Evolutionary conservation across 2,797 vertebrate species (phyloP).

Genomic region (Myripristis jacobus): DNA sequence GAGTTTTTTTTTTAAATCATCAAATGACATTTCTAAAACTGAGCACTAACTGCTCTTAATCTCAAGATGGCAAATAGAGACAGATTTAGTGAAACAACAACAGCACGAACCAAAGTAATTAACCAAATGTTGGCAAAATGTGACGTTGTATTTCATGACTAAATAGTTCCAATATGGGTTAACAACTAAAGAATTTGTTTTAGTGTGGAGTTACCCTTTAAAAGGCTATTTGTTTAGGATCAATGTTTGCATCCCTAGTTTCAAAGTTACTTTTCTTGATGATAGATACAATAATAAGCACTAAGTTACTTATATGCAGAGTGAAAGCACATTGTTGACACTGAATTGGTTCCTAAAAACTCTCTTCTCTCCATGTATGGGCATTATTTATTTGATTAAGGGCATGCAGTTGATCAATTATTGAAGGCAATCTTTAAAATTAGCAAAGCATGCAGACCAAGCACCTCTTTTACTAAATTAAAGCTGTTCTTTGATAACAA

Average conservation of each 20-base stretch:
- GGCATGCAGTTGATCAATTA: constrained; percentile 13
- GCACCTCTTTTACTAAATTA: constrained; percentile 18
- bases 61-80: too few species aligned
- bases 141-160: too few species aligned
- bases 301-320: not conserved
- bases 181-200: too few species aligned
- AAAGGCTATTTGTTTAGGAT: not conserved
- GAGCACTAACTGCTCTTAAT: too few species aligned
- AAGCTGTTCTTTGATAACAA: constrained; percentile 36
- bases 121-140: too few species aligned
- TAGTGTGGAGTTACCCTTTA: too few species aligned
- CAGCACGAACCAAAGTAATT: too few species aligned
- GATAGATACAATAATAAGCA: too few species aligned
- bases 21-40: too few species aligned
- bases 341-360: not conserved
- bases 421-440: constrained; percentile 35
- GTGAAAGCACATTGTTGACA: not conserved
- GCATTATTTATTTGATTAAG: constrained; percentile 17
- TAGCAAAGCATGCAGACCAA: constrained; percentile 22
- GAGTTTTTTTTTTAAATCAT: too few species aligned
- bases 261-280: not conserved
- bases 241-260: constrained; percentile 1
- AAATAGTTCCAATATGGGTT: too few species aligned
- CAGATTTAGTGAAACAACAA: too few species aligned
- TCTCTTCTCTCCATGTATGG: not conserved